Evolutionary conservation across 2,113 vertebrate genomes (phyloP).

Genomic region (Hiodon tergisus): DNA sequence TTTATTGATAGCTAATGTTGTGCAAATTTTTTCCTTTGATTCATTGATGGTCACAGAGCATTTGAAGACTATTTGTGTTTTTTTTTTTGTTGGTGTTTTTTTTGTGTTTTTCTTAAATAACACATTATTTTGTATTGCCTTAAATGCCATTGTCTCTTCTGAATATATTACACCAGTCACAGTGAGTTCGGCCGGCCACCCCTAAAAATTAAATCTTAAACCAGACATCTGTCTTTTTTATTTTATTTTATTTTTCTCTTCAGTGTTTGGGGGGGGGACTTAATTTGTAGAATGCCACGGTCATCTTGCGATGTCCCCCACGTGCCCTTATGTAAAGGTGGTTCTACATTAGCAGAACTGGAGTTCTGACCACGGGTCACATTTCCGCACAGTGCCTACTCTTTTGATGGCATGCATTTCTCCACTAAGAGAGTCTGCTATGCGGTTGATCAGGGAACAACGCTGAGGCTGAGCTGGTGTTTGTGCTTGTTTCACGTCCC

Average conservation of each 20-base stretch:
- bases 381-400: too few relatives aligned
- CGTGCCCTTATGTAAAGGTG: too few relatives aligned
- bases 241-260: not conserved
- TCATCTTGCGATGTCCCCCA: too few relatives aligned
- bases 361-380: too few relatives aligned
- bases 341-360: too few relatives aligned
- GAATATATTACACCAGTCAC: slow-evolving; percentile 1
- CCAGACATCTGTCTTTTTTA: not conserved
- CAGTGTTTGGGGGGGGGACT: too few relatives aligned
- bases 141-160: not conserved
- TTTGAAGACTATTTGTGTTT: slow-evolving; percentile 18
- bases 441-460: too few relatives aligned
- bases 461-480: too few relatives aligned
- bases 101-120: not conserved
- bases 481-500: too few relatives aligned
- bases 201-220: slow-evolving; percentile 8
- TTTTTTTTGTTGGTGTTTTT: not conserved
- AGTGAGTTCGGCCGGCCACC: not conserved
- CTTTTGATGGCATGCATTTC: too few relatives aligned
- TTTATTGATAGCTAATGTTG: not conserved
- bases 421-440: too few relatives aligned
- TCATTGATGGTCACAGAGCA: not conserved
- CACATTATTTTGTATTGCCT: not conserved
- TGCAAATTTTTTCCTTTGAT: not conserved
- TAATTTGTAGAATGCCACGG: too few relatives aligned